Base-by-base conservation (phyloP, 1,140 invertebrate genomes). In the Megalopta genalis region DNA sequence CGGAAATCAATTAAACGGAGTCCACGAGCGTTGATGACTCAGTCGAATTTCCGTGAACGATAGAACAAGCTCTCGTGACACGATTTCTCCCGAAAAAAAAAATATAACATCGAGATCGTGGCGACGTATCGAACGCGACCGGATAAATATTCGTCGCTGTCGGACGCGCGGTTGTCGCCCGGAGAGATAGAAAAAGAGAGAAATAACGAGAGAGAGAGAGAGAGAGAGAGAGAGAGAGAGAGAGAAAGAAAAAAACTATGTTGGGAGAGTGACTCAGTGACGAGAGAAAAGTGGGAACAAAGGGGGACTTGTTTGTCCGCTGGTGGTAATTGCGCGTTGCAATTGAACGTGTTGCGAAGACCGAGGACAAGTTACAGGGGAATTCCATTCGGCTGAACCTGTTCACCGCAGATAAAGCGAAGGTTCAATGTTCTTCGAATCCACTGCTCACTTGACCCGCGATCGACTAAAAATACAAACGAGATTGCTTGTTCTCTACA, bases 211-310 rank as follows among this genome's bases (percentile, higher is more conserved):
- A 32, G 4, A 1, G 32, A 16, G 39, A 12, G 60, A 67, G 4
- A 23, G 60, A 71, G 52, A 37, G 32, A 32, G 67, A 10, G 9
- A 42, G 39, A 42, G 9, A 42, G 9, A 42, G 39, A 8, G 7
- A 42, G 9, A 4, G 1, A 32, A 4, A 32, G 9, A 82, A 79
- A 64, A 75, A 12, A 6, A 37, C 69, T 80, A 66, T 46, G 57
- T 42, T 66, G 49, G 54, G 63, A 39, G n/a, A 16, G 42, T 72
- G 71, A 85, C 54, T 84, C 82, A 84, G 39, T 70, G 77, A 32
- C 39, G 59, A 6, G 69, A 37, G 70, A 42, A 70, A 75, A 42
- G 25, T 5, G 37, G 7, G 76, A 64, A 78, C 60, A 78, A 78
- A 78, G 76, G 60, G 32, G n/a, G 37, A 54, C 27, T 72, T 72